Evolutionary conservation across 2,888 invertebrate genomes (phyloP).

Genomic region (Neelides folsomi): DNA sequence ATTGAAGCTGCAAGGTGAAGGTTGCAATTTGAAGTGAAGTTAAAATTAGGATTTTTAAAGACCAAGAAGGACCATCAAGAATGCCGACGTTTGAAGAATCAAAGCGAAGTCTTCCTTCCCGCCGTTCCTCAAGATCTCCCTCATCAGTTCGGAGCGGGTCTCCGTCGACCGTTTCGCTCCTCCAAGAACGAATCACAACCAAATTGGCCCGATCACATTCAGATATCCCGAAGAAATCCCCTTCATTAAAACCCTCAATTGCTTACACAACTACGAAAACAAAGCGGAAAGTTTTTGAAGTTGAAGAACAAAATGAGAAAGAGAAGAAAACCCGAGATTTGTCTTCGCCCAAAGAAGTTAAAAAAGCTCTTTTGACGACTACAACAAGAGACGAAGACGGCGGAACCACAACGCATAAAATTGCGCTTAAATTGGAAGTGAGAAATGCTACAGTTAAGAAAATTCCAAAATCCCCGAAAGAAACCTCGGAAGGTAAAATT

Average conservation of each 20-base stretch:
- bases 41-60: too few relatives aligned
- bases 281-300: too few relatives aligned
- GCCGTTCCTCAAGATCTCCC: slow-evolving; percentile 21
- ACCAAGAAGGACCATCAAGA: slow-evolving; percentile 7
- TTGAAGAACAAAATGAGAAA: too few relatives aligned
- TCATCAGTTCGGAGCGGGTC: slow-evolving; percentile 21
- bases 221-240: slow-evolving; percentile 11
- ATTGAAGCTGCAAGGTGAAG: too few relatives aligned
- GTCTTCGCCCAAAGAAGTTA: slow-evolving; percentile 48
- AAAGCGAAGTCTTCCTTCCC: slow-evolving; percentile 16
- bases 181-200: slow-evolving; percentile 29
- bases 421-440: slow-evolving; percentile 29
- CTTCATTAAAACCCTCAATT: too few relatives aligned
- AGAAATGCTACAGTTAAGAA: slow-evolving; percentile 15
- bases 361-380: slow-evolving; percentile 36
- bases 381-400: slow-evolving; percentile 8
- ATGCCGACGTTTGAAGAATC: slow-evolving; percentile 29
- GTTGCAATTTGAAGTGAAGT: too few relatives aligned
- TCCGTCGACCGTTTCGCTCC: slow-evolving; percentile 22
- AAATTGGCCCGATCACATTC: slow-evolving; percentile 27
- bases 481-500: background rate
- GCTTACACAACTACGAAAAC: too few relatives aligned
- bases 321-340: slow-evolving; percentile 36
- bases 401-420: slow-evolving; percentile 14
- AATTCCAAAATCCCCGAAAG: background rate